phyloP scores from a whole-genome alignment of 2,888 invertebrate genomes.

The Melitaea athalia region DNA sequence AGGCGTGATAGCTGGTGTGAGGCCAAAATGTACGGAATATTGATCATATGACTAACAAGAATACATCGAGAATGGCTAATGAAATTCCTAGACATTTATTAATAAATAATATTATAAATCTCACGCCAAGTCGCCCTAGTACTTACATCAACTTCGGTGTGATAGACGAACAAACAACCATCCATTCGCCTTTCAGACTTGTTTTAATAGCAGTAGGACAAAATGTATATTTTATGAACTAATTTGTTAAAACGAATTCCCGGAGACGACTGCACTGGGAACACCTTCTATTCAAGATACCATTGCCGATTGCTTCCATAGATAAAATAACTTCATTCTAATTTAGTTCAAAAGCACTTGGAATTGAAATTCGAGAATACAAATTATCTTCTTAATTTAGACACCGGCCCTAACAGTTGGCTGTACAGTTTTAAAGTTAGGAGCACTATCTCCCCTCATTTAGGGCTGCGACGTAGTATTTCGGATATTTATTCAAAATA shows the following conservation, averaged over 20 bases:
- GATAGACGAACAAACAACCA: no score
- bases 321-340: slow-evolving; percentile 2
- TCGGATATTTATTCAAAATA: neutral
- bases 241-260: neutral
- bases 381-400: slow-evolving; percentile 12
- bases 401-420: slow-evolving; percentile 5
- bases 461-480: neutral
- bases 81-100: slow-evolving; percentile 1
- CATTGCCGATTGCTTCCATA: neutral
- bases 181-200: no score
- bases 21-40: neutral
- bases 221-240: no score
- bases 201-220: no score
- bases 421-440: slow-evolving; percentile 2
- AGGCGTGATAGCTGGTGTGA: slow-evolving; percentile 11
- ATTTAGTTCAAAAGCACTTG: neutral
- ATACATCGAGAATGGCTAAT: neutral
- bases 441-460: slow-evolving; percentile 1
- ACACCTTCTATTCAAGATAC: neutral
- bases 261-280: neutral
- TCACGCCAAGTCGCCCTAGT: no score
- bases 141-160: neutral
- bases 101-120: neutral
- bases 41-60: slow-evolving; percentile 6
- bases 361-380: slow-evolving; percentile 5